Evolutionary conservation across 35 echinoderm and acorn worm species (phyloP).

Genomic region (Ophioderma brevispina): DNA sequence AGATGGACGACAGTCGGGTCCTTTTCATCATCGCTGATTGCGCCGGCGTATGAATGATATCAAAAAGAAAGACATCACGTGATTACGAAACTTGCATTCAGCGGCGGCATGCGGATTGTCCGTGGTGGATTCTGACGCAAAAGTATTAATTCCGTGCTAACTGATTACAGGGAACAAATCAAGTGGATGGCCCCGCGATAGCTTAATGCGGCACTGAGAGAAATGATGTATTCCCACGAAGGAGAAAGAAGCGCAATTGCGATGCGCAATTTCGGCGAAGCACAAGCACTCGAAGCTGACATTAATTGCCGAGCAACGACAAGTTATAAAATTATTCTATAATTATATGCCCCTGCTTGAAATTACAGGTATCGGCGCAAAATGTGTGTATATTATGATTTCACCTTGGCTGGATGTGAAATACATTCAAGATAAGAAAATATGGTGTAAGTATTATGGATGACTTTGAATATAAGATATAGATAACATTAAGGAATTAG

Average conservation of each 20-base stretch:
- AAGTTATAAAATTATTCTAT: background rate
- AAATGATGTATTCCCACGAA: constrained; percentile 9
- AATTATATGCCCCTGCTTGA: background rate
- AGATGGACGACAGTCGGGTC: too few relatives aligned
- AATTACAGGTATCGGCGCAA: background rate
- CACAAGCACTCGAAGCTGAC: background rate
- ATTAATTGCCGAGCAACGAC: background rate
- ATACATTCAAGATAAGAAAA: background rate
- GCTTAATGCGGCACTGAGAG: background rate
- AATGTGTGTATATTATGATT: background rate
- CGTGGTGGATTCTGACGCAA: background rate
- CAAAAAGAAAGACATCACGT: too few relatives aligned
- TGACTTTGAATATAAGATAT: background rate
- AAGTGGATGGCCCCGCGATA: background rate
- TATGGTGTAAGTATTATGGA: background rate
- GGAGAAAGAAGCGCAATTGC: background rate
- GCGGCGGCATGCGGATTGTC: too few relatives aligned
- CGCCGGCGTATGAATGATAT: too few relatives aligned
- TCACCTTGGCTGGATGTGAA: background rate
- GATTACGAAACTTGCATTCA: too few relatives aligned
- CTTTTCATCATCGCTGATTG: too few relatives aligned
- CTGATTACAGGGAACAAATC: background rate
- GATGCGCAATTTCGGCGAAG: background rate
- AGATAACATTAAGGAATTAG: background rate
- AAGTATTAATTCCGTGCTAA: constrained; percentile 1